Conservation (phyloP, 2,797 vertebrate species). For the Notamacropus eugenii region DNA sequence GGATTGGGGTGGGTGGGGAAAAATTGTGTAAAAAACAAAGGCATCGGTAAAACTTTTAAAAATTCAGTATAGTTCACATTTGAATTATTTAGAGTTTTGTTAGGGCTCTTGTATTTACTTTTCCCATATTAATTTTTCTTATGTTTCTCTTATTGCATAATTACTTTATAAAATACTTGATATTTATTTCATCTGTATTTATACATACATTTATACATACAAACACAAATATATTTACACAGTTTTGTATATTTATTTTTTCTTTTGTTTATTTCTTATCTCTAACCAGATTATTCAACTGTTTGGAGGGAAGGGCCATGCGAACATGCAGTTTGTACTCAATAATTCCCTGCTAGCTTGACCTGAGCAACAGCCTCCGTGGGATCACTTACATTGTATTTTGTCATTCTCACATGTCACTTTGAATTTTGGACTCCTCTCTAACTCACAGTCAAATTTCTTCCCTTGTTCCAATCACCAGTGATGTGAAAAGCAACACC, state of each 20-base stretch:
- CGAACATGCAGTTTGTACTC: fast-evolving
- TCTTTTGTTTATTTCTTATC: too few species aligned
- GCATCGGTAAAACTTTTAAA: too few species aligned
- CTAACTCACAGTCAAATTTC: constrained; percentile 87
- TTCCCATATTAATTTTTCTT: not conserved
- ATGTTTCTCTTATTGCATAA: not conserved
- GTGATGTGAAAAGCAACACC: constrained; percentile 93
- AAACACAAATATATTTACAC: not conserved
- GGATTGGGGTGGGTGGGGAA: not conserved
- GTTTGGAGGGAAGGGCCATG: fast-evolving
- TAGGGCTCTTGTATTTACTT: not conserved
- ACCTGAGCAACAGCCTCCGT: fast-evolving
- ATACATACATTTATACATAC: not conserved
- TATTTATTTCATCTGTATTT: not conserved
- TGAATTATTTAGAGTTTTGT: not conserved
- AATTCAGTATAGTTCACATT: not conserved
- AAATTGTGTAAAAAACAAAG: not conserved
- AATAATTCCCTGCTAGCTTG: fast-evolving
- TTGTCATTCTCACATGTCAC: constrained; percentile 84
- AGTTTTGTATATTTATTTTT: not conserved
- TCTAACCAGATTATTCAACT: not conserved
- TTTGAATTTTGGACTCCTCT: constrained; percentile 83
- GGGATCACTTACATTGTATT: constrained; percentile 89
- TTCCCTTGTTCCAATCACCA: constrained; percentile 90
- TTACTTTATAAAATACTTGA: not conserved